These are phyloP conservation scores for Cryptomyrus ogoouensis DNA, from an alignment of 2,113 vertebrate species.

Conservation along the genomic window DNA sequence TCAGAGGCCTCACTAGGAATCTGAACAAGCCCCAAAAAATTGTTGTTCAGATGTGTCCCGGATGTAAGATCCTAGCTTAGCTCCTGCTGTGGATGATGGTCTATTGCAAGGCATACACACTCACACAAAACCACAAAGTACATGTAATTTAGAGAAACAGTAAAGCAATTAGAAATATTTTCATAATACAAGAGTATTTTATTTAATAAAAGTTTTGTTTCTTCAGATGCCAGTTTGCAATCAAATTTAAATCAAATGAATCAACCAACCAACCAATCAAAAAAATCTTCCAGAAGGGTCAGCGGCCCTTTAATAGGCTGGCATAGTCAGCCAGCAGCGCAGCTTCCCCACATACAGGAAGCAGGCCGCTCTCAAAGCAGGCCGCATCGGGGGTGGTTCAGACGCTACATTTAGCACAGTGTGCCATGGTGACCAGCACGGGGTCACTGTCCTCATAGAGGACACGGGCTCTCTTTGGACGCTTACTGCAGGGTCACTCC, in stretches of 20 bases:
- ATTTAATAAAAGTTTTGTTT: background rate
- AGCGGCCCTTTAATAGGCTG: background rate
- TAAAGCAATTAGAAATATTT: background rate
- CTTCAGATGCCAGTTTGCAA: background rate
- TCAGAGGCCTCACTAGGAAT: background rate
- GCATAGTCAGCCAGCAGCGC: background rate
- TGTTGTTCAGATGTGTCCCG: too few relatives aligned
- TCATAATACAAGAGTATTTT: background rate
- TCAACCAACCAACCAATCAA: background rate
- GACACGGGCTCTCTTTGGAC: background rate
- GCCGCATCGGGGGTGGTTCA: background rate
- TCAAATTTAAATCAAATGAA: background rate
- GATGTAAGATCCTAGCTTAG: background rate
- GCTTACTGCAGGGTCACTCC: background rate
- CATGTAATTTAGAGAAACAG: background rate
- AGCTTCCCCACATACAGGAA: background rate
- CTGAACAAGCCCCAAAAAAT: background rate
- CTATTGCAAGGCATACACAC: background rate
- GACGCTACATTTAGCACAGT: background rate
- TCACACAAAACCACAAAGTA: background rate
- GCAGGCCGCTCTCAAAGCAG: background rate
- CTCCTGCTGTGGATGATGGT: background rate
- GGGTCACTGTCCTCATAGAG: conserved; percentile 34
- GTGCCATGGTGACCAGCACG: background rate
- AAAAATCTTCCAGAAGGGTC: background rate